Conservation (phyloP, 2,113 vertebrate genomes). For the Halcyon malimbica region DNA sequence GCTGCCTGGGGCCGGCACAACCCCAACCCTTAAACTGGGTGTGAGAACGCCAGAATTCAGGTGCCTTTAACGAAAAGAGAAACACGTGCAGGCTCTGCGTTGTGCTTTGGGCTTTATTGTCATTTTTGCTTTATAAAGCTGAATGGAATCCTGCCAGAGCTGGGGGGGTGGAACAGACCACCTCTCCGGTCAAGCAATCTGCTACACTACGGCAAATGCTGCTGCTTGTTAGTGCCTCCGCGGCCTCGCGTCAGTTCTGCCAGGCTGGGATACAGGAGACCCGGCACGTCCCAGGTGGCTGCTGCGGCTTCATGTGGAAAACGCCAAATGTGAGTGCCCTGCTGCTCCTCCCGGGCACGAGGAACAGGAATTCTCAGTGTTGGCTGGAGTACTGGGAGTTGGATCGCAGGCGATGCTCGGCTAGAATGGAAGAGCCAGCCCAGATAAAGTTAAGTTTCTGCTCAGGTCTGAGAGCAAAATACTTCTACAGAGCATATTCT, state of each 20-base stretch:
- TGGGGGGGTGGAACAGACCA: background rate
- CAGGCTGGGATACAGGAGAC: background rate
- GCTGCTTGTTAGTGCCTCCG: background rate
- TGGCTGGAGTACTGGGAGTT: background rate
- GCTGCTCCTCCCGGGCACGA: background rate
- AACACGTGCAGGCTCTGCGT: background rate
- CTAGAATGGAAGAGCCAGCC: slow-evolving; percentile 27
- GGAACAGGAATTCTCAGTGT: background rate
- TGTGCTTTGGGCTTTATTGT: slow-evolving; percentile 54
- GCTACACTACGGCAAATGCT: background rate
- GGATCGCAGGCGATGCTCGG: background rate
- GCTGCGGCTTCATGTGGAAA: background rate
- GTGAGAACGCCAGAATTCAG: background rate
- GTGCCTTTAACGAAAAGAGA: background rate
- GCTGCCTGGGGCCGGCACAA: background rate
- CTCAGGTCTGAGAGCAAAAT: background rate
- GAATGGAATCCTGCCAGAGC: background rate
- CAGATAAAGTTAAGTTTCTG: background rate
- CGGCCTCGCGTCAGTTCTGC: background rate
- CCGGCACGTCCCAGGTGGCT: background rate
- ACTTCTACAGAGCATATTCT: background rate
- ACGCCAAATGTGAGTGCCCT: background rate
- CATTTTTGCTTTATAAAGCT: background rate
- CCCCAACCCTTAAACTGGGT: background rate
- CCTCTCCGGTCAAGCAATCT: background rate